Evolutionary conservation across 2,888 invertebrate genomes (phyloP), one percentile per base, ranked within the genome.

Genomic region (Oscheius sp.): DNA sequence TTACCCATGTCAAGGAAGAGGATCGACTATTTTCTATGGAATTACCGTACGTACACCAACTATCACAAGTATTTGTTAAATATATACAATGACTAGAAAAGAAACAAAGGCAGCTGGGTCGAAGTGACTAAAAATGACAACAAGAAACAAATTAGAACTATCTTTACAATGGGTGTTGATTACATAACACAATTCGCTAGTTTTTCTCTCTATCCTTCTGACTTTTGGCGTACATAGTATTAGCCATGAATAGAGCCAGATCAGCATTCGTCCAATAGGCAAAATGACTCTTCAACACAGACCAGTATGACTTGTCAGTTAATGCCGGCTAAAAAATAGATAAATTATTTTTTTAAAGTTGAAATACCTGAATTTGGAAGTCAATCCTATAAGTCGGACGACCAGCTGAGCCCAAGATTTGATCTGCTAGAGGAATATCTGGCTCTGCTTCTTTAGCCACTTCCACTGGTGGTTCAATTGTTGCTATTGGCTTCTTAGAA

Each of bases 281-380:
- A 63, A 85, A 85, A 50, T 85, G 85, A 3, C 75, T 72, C 61
- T 82, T 84, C 25, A 85, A 69, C 52, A 86, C 80, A 0, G 84
- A 82, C 80, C 83, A 86, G 72, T 86, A 85, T 46, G 78, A 76
- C 53, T 82, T 83, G 37, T 85, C 84, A 15, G 84, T 84, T 17
- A 84, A 69, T 2, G 81, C 78, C 8, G 85, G 83, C 74, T 84
- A 81, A 17, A 85, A 72, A 1, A 33, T 1, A 23, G 0, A n/a
- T 17, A 2, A 48, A 17, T 12, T 4, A 15, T 31, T 46, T 12
- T 31, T 23, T 53, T 29, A 27, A 37, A 17, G 6, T 31, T 23
- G n/a, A 8, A 8, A 33, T 17, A 77, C 77, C 69, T 77, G 78
- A 10, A 78, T 63, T 65, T 78, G 78, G 37, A 75, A 74, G 46